Conservation (phyloP, 1,140 invertebrate species). For the Trigoniulus corallinus region DNA sequence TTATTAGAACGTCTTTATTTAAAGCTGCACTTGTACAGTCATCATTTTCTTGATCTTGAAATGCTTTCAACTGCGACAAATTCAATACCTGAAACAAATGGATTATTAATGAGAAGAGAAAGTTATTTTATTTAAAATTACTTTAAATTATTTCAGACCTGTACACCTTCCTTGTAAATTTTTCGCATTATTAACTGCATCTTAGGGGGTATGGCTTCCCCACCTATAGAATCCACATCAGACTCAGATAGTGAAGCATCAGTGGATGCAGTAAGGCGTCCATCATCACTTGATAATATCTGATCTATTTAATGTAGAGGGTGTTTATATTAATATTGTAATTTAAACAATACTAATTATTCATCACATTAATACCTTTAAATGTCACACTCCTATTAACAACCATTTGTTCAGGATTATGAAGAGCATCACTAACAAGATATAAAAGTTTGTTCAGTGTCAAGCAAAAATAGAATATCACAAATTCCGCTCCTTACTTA, state of each 20-base stretch:
- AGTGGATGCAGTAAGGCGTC: background rate
- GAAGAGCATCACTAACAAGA: too few relatives aligned
- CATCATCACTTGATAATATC: background rate
- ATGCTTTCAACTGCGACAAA: background rate
- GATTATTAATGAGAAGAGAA: background rate
- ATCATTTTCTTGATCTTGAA: background rate
- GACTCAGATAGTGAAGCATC: background rate
- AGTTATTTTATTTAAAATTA: background rate
- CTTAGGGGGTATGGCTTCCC: background rate
- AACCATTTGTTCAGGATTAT: too few relatives aligned
- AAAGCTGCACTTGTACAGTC: background rate
- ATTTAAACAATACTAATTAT: too few relatives aligned
- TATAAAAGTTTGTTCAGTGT: too few relatives aligned
- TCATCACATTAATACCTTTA: too few relatives aligned
- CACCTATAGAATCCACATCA: constrained; percentile 1
- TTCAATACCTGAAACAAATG: background rate
- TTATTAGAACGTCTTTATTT: background rate
- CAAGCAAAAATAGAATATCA: too few relatives aligned
- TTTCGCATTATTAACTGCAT: background rate
- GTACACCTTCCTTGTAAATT: constrained; percentile 6
- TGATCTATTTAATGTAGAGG: too few relatives aligned
- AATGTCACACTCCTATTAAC: too few relatives aligned
- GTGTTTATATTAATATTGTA: too few relatives aligned
- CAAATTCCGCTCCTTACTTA: too few relatives aligned
- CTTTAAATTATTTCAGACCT: background rate